Conservation (phyloP, 2,797 vertebrate species). For the Botia almorhae region DNA sequence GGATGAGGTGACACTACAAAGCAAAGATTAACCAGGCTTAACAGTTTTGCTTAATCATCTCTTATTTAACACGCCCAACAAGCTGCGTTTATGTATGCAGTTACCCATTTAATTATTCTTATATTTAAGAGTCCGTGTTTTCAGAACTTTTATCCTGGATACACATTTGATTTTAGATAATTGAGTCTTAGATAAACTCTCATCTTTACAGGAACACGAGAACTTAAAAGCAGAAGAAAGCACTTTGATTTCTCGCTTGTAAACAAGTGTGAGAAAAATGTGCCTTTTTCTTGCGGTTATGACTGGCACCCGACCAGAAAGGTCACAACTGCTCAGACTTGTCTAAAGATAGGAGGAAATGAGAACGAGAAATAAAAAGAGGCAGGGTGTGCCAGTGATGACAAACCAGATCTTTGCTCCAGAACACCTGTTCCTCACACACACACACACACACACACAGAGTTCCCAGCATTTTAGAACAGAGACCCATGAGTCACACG, state of each 20-base stretch:
- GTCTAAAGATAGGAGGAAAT: slow-evolving; percentile 13
- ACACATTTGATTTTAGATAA: neutral
- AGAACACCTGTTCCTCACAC: slow-evolving; percentile 36
- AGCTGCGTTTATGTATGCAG: neutral
- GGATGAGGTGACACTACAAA: neutral
- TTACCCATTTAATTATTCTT: no score
- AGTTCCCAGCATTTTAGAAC: slow-evolving; percentile 26
- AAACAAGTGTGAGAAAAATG: slow-evolving; percentile 47
- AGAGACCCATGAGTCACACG: slow-evolving; percentile 34
- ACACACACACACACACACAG: neutral
- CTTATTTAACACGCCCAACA: neutral
- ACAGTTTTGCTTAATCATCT: neutral
- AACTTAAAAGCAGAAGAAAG: slow-evolving; percentile 25
- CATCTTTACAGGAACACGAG: neutral
- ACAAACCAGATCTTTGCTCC: slow-evolving; percentile 46
- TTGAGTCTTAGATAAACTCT: neutral
- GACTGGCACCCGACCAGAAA: slow-evolving; percentile 45
- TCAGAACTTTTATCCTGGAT: neutral
- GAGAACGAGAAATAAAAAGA: slow-evolving; percentile 7
- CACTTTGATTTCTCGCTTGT: slow-evolving; percentile 33
- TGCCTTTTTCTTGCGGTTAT: slow-evolving; percentile 46
- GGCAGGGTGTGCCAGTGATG: slow-evolving; percentile 39
- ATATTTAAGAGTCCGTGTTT: neutral
- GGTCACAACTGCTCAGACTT: slow-evolving; percentile 41
- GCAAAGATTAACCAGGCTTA: neutral